Conservation (phyloP, 2,113 vertebrate species). For the Takifugu bimaculatus region DNA sequence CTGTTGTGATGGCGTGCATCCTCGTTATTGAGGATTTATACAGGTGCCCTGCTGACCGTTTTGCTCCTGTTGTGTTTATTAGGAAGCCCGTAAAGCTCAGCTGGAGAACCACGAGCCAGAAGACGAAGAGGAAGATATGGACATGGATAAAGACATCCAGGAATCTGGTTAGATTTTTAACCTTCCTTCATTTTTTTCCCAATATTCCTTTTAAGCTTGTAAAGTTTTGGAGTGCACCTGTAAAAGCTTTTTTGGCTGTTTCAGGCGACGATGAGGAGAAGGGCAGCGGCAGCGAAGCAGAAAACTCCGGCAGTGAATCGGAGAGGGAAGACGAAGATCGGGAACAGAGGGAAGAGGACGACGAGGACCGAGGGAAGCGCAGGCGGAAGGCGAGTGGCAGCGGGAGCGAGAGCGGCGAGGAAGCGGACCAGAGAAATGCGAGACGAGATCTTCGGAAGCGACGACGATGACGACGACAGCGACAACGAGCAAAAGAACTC, state of each 20-base stretch:
- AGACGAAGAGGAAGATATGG: conserved; percentile 88
- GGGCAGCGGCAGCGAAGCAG: conserved; percentile 81
- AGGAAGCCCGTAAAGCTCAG: conserved; percentile 91
- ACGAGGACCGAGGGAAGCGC: conserved; percentile 63
- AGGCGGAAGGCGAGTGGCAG: conserved; percentile 75
- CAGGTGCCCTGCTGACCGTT: conserved; percentile 1
- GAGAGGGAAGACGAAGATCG: conserved; percentile 72
- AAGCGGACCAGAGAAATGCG: conserved; percentile 77
- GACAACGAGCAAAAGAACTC: conserved; percentile 74
- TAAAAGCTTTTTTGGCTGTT: background rate
- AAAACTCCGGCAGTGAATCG: conserved; percentile 77
- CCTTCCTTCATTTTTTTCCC: background rate
- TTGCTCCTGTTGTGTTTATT: conserved; percentile 11
- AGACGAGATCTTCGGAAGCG: conserved; percentile 91
- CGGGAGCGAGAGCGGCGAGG: conserved; percentile 78
- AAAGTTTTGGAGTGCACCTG: background rate
- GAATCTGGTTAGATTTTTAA: conserved; percentile 78
- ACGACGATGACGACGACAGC: conserved; percentile 80
- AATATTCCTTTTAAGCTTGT: background rate
- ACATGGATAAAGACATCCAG: conserved; percentile 77
- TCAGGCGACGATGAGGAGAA: conserved; percentile 85
- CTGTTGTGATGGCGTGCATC: too few relatives aligned
- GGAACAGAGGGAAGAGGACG: conserved; percentile 50
- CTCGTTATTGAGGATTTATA: too few relatives aligned
- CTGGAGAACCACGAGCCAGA: conserved; percentile 94